phyloP scores from a whole-genome alignment of 2,888 invertebrate species.

The Ophion ventricosus region DNA sequence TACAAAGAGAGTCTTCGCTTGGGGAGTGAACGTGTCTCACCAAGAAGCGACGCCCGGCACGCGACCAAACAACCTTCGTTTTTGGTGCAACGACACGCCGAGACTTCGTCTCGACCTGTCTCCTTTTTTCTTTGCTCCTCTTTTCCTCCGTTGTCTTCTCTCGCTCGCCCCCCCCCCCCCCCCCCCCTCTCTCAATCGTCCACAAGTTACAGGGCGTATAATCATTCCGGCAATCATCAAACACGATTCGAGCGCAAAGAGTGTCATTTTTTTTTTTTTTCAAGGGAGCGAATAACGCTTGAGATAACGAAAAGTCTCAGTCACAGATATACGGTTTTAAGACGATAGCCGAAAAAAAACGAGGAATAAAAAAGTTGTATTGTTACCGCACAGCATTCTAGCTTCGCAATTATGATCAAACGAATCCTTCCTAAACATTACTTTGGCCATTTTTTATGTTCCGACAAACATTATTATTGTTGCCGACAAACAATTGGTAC shows the following conservation, averaged over 20 bases:
- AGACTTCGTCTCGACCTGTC: conserved; percentile 51
- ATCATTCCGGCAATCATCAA: conserved; percentile 27
- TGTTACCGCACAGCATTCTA: no score
- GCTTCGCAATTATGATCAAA: no score
- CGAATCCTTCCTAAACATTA: no score
- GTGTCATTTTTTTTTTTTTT: background rate
- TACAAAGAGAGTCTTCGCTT: conserved; percentile 64
- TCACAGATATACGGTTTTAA: no score
- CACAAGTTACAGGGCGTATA: background rate
- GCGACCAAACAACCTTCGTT: conserved; percentile 63
- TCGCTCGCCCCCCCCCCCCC: no score
- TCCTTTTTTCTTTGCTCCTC: conserved; percentile 17
- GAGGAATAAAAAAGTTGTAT: no score
- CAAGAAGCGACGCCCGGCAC: conserved; percentile 55
- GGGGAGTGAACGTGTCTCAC: conserved; percentile 57
- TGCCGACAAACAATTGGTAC: no score
- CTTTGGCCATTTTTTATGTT: no score
- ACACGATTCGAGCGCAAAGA: background rate
- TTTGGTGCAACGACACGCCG: conserved; percentile 52
- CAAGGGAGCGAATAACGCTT: background rate
- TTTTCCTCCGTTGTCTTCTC: conserved; percentile 5
- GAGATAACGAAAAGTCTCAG: background rate
- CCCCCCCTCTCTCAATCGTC: background rate
- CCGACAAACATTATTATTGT: no score
- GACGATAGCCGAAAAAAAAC: no score